These are phyloP conservation scores for Mimachlamys varia DNA, from an alignment of 2,888 invertebrate species.

Conservation along the genomic window DNA sequence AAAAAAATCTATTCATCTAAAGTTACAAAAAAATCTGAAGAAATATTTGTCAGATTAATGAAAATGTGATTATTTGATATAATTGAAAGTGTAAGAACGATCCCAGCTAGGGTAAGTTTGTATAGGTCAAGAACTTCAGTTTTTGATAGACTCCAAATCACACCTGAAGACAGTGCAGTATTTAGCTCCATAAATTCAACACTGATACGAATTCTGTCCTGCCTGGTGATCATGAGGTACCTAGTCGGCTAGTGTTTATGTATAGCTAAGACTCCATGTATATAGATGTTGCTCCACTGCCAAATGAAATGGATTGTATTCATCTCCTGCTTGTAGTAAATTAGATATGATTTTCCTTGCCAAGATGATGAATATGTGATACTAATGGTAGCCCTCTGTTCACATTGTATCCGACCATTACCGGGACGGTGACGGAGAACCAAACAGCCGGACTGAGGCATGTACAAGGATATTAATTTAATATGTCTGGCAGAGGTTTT, in stretches of 20 bases:
- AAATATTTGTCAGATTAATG: not conserved
- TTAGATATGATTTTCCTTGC: not conserved
- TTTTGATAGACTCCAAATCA: not conserved
- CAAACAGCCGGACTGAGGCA: not conserved
- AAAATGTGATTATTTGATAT: not conserved
- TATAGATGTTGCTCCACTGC: not conserved
- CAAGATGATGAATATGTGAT: not conserved
- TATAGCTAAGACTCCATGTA: not conserved
- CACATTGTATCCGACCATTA: not conserved
- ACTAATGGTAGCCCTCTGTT: not conserved
- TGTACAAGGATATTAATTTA: slow-evolving; percentile 31
- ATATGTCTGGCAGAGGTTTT: slow-evolving; percentile 2
- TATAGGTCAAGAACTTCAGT: too few relatives aligned
- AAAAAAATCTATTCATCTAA: too few relatives aligned
- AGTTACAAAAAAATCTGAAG: not conserved
- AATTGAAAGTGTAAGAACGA: not conserved
- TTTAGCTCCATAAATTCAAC: not conserved
- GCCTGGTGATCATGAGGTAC: too few relatives aligned
- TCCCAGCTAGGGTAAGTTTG: too few relatives aligned
- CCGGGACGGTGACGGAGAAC: not conserved
- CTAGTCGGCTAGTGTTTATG: not conserved
- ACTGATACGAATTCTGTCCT: not conserved
- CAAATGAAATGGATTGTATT: slow-evolving; percentile 1
- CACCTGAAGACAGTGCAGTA: not conserved
- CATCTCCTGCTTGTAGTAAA: not conserved